Conservation (phyloP, 1,140 invertebrate genomes). For the Phymorhynchus buccinoides region DNA sequence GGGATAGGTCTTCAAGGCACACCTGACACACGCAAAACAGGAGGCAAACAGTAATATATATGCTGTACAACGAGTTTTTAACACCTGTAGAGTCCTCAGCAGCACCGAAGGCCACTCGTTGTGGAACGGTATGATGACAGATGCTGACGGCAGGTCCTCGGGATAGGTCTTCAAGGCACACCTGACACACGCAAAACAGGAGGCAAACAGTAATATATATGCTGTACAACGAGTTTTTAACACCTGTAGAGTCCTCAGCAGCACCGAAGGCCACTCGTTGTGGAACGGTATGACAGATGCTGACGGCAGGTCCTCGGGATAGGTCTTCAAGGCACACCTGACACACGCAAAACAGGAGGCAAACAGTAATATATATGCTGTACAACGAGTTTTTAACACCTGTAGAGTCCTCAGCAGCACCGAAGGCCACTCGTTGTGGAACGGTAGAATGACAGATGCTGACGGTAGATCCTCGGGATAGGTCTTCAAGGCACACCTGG, state of each 20-base stretch:
- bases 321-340: conserved; percentile 23
- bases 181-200: no score
- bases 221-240: no score
- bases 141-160: conserved; percentile 81
- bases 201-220: no score
- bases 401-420: conserved; percentile 93
- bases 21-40: conserved; percentile 46
- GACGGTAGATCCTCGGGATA: conserved; percentile 78
- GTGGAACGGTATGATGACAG: conserved; percentile 95
- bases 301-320: conserved; percentile 78
- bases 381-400: no score
- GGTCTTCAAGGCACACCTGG: conserved; percentile 45
- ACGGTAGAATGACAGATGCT: conserved; percentile 92
- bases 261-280: conserved; percentile 93
- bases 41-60: no score
- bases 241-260: conserved; percentile 92
- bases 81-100: conserved; percentile 90
- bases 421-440: conserved; percentile 95
- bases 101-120: conserved; percentile 95
- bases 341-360: no score
- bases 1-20: conserved; percentile 46
- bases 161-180: conserved; percentile 49
- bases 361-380: no score
- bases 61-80: no score
- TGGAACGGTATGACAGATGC: conserved; percentile 94